Evolutionary conservation across 2,113 vertebrate species (phyloP).

Genomic region (Axis porcinus): DNA sequence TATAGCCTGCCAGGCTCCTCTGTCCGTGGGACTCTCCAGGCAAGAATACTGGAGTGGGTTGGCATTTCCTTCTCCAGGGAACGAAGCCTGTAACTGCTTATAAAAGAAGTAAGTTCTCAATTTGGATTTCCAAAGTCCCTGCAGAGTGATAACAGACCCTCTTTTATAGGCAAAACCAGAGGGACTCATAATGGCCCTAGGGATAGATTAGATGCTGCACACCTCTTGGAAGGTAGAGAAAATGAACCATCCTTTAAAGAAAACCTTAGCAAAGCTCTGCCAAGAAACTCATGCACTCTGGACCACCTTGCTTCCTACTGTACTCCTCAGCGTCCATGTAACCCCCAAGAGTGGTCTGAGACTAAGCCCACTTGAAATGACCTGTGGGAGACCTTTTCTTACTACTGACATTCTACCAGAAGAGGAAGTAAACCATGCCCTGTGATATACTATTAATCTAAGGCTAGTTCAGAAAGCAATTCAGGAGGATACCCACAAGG

Average conservation of each 20-base stretch:
- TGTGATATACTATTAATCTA: not conserved
- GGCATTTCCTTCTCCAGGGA: not conserved
- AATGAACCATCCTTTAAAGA: not conserved
- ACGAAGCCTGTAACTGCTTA: not conserved
- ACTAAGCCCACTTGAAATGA: not conserved
- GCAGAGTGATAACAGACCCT: not conserved
- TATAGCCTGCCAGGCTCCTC: not conserved
- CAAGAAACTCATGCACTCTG: not conserved
- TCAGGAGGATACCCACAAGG: not conserved
- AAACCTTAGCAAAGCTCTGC: not conserved
- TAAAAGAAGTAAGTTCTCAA: not conserved
- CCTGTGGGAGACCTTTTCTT: not conserved
- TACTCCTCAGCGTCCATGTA: not conserved
- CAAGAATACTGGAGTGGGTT: not conserved
- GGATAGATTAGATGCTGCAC: not conserved
- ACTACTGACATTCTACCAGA: not conserved
- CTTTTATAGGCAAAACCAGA: not conserved
- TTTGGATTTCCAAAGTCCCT: not conserved
- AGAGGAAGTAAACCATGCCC: not conserved
- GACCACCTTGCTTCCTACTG: not conserved
- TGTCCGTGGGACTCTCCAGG: not conserved
- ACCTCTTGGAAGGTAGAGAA: not conserved
- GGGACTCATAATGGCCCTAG: not conserved
- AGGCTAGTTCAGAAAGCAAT: not conserved
- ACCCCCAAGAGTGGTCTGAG: not conserved